Conservation (phyloP, 2,888 invertebrate genomes). For the Phlogophora meticulosa region DNA sequence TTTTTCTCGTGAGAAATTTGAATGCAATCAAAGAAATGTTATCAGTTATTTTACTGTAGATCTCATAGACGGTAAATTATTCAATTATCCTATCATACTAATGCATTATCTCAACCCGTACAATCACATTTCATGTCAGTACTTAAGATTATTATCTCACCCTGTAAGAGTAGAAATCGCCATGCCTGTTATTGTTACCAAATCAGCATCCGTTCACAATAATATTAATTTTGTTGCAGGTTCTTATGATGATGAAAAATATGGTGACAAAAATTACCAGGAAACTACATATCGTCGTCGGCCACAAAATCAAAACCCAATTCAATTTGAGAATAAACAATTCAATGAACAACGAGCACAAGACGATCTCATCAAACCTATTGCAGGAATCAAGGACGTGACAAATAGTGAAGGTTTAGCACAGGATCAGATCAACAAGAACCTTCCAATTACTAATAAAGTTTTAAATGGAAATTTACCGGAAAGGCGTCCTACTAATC, state of each 20-base stretch:
- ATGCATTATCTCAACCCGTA: slow-evolving; percentile 7
- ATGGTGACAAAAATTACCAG: slow-evolving; percentile 80
- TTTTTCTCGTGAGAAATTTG: slow-evolving; percentile 16
- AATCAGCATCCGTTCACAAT: not conserved
- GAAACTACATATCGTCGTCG: slow-evolving; percentile 41
- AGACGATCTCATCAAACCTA: slow-evolving; percentile 39
- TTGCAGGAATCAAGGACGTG: slow-evolving; percentile 26
- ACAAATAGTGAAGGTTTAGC: slow-evolving; percentile 6
- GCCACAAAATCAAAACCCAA: slow-evolving; percentile 13
- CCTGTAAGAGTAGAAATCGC: not conserved
- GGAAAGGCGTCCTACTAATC: not conserved
- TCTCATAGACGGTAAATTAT: slow-evolving; percentile 6
- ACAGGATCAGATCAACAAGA: not conserved
- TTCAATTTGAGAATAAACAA: not conserved
- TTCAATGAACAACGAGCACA: not conserved
- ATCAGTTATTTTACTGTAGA: not conserved
- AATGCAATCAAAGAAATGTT: slow-evolving; percentile 26
- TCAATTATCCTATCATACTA: slow-evolving; percentile 38
- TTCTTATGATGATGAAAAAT: slow-evolving; percentile 82
- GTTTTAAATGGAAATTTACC: not conserved
- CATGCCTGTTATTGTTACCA: not conserved
- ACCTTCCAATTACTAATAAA: not conserved
- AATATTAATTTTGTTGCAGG: slow-evolving; percentile 71
- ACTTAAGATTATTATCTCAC: slow-evolving; percentile 17
- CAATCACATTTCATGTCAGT: slow-evolving; percentile 13